phyloP scores from a whole-genome alignment of 2,888 invertebrate species.

The Ypsolopha sequella region DNA sequence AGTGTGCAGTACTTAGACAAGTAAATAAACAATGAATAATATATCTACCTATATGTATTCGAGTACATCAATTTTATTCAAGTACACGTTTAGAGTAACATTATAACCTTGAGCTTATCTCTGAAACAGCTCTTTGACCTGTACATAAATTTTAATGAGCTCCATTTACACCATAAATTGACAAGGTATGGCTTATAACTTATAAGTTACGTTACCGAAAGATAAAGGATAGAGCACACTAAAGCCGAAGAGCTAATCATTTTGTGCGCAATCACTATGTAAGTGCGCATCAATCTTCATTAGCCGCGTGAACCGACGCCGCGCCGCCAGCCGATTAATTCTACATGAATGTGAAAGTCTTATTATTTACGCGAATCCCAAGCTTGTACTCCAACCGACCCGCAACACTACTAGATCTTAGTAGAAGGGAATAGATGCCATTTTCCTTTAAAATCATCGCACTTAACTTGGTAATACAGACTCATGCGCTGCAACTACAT shows the following conservation, averaged over 20 bases:
- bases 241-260: slow-evolving; percentile 3
- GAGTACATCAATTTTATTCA: no score
- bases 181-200: no score
- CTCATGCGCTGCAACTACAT: neutral
- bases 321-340: slow-evolving; percentile 37
- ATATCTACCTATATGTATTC: no score
- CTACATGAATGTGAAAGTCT: slow-evolving; percentile 58
- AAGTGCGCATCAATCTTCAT: slow-evolving; percentile 60
- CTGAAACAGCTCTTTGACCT: no score
- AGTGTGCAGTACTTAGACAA: no score
- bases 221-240: neutral
- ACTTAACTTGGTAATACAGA: neutral
- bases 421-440: neutral
- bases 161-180: no score
- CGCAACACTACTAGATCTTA: neutral
- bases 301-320: slow-evolving; percentile 44
- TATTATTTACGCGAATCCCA: slow-evolving; percentile 40
- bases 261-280: slow-evolving; percentile 21
- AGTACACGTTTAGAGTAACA: no score
- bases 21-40: no score
- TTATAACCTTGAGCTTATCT: no score
- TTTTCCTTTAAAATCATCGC: neutral
- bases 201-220: neutral
- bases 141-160: no score
- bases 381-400: slow-evolving; percentile 5